Percentiles rank a stretch among this genome's conserved stretches.
phyloP scores from a whole-genome alignment of 2,113 vertebrate genomes.

The Jaculus jaculus region DNA sequence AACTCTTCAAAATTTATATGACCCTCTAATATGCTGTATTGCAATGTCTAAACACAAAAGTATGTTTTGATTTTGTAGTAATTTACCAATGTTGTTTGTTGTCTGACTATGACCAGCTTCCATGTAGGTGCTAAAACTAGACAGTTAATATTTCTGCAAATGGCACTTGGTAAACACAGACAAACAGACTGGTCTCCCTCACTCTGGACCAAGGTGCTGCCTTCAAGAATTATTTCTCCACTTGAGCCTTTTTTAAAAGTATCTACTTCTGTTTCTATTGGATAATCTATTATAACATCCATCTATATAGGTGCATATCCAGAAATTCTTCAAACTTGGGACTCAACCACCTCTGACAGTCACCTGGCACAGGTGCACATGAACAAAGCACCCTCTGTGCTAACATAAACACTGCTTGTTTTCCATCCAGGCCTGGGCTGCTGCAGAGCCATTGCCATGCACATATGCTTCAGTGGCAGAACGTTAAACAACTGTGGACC shows the following conservation, averaged over 20 bases:
- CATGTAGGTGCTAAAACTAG: too few relatives aligned
- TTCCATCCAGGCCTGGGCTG: too few relatives aligned
- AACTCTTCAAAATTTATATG: background rate
- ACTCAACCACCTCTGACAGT: too few relatives aligned
- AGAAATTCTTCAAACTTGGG: background rate
- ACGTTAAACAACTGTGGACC: too few relatives aligned
- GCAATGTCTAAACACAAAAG: too few relatives aligned
- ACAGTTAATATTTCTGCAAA: background rate
- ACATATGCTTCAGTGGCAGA: too few relatives aligned
- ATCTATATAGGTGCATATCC: too few relatives aligned
- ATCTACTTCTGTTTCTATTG: background rate
- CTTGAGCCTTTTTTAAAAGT: background rate
- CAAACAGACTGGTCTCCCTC: background rate
- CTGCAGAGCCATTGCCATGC: too few relatives aligned
- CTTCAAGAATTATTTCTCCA: background rate
- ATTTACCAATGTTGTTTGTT: background rate
- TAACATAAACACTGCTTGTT: too few relatives aligned
- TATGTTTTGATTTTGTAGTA: background rate
- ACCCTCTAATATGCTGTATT: background rate
- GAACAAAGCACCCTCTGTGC: too few relatives aligned
- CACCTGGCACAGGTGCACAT: background rate
- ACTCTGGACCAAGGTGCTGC: background rate
- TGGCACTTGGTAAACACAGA: background rate
- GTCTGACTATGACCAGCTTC: background rate
- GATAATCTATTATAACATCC: too few relatives aligned